phyloP scores from a whole-genome alignment of 1,140 invertebrate genomes.

The Meloidogyne hapla region DNA sequence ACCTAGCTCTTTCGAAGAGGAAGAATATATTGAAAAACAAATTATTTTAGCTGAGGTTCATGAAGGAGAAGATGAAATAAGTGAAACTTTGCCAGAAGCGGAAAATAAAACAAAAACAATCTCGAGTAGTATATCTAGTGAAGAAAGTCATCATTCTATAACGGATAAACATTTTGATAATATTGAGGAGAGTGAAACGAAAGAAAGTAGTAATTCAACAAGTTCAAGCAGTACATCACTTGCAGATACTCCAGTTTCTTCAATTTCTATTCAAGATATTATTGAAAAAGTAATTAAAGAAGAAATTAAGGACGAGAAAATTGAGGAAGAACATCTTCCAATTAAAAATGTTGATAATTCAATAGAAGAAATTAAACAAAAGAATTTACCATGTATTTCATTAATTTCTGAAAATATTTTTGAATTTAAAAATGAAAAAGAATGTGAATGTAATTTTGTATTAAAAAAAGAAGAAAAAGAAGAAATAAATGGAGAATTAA shows the following conservation, averaged over 20 bases:
- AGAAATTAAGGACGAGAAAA: background rate
- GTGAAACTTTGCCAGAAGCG: background rate
- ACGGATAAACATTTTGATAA: background rate
- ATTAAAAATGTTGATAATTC: background rate
- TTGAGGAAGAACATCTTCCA: background rate
- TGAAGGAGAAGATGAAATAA: background rate
- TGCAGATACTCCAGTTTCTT: background rate
- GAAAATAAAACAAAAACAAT: background rate
- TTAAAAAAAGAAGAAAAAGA: conserved; percentile 4
- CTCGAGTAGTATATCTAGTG: background rate
- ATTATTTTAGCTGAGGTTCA: background rate
- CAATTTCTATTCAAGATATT: background rate
- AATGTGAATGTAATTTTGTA: conserved; percentile 10
- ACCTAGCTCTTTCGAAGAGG: background rate
- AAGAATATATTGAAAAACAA: background rate
- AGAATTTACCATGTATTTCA: background rate
- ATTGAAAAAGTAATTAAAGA: conserved; percentile 4
- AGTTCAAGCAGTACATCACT: conserved; percentile 1
- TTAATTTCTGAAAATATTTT: conserved; percentile 10
- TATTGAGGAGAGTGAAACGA: background rate
- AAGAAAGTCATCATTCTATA: background rate
- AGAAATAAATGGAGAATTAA: background rate
- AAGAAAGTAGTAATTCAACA: background rate
- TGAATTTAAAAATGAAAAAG: background rate
- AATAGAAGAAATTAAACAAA: background rate